phyloP scores from a whole-genome alignment of 2,113 vertebrate species.

The Scatophagus argus region DNA sequence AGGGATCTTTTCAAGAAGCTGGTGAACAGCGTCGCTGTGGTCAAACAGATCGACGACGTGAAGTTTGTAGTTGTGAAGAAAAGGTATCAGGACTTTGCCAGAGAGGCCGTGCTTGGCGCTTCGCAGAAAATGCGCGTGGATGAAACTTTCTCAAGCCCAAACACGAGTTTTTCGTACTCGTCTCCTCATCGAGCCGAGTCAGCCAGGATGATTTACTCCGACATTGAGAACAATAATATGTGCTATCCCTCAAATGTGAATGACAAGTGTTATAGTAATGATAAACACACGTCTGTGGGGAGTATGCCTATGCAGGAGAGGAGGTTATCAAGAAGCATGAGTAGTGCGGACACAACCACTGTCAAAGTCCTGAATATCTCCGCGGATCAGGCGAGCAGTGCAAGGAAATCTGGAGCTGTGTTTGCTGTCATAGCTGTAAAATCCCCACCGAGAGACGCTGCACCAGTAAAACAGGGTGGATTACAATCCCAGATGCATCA shows the following conservation, averaged over 20 bases:
- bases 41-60: conserved; percentile 85
- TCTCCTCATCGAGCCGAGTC: conserved; percentile 26
- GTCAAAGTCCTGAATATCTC: conserved; percentile 69
- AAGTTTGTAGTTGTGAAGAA: conserved; percentile 89
- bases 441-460: conserved; percentile 56
- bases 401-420: conserved; percentile 68
- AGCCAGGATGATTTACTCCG: conserved; percentile 42
- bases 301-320: conserved; percentile 22
- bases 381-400: conserved; percentile 54
- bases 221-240: conserved; percentile 73
- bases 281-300: neutral
- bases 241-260: conserved; percentile 24
- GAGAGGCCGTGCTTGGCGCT: conserved; percentile 16
- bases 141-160: conserved; percentile 33
- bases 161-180: conserved; percentile 44
- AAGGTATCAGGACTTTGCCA: conserved; percentile 78
- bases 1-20: conserved; percentile 88
- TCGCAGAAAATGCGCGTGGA: conserved; percentile 39
- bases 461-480: neutral
- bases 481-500: neutral
- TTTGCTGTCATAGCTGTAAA: conserved; percentile 79
- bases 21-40: conserved; percentile 90
- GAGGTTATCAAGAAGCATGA: neutral
- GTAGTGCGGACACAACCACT: conserved; percentile 48
- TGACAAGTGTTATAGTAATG: neutral